Conservation (phyloP, 2,113 vertebrate species). For the Ibidorhyncha struthersii region DNA sequence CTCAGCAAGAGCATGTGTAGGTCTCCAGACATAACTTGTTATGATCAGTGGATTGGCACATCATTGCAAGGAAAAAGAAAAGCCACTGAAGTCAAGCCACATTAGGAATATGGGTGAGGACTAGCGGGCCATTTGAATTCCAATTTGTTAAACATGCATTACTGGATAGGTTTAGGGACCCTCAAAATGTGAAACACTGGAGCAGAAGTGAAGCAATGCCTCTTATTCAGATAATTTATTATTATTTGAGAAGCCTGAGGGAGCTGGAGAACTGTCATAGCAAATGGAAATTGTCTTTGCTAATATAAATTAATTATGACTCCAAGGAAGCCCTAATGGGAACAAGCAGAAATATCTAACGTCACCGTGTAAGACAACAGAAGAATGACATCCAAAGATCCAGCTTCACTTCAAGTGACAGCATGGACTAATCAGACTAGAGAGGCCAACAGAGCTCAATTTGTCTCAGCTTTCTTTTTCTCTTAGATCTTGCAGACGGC, state of each 20-base stretch:
- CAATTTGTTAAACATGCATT: not conserved
- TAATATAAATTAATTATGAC: slow-evolving; percentile 64
- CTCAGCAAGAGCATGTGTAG: not conserved
- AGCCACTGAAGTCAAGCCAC: not conserved
- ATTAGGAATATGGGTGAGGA: not conserved
- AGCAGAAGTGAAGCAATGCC: slow-evolving; percentile 16
- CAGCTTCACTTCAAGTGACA: slow-evolving; percentile 46
- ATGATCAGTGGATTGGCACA: slow-evolving; percentile 10
- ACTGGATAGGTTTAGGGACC: not conserved
- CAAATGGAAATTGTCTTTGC: slow-evolving; percentile 49
- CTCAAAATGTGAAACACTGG: not conserved
- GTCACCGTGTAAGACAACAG: not conserved
- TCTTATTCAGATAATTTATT: slow-evolving; percentile 47
- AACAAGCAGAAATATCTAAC: slow-evolving; percentile 44
- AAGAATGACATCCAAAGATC: slow-evolving; percentile 18
- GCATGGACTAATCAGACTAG: slow-evolving; percentile 39
- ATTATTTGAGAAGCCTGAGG: slow-evolving; percentile 42
- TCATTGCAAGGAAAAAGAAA: not conserved
- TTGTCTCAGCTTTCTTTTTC: slow-evolving; percentile 53
- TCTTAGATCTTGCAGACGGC: slow-evolving; percentile 35
- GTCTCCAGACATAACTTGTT: slow-evolving; percentile 44
- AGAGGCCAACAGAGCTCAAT: slow-evolving; percentile 52
- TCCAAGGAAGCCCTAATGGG: slow-evolving; percentile 35
- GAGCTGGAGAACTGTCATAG: slow-evolving; percentile 40
- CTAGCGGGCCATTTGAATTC: not conserved